Evolutionary conservation across 2,888 invertebrate species (phyloP), one percentile per base, ranked within the genome.

Genomic region (Aphidius colemani): DNA sequence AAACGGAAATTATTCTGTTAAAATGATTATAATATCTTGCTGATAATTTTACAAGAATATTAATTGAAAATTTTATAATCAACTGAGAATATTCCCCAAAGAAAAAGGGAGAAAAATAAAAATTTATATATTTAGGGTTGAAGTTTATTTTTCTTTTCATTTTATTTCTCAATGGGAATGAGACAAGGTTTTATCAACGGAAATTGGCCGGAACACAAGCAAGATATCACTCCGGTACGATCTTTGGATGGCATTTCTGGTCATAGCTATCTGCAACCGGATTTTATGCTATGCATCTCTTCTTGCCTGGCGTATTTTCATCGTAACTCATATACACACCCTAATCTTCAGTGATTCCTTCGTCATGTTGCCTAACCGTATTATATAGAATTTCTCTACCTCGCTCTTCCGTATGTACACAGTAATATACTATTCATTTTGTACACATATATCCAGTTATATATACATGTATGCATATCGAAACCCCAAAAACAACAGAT

Each of bases 211-310:
- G 55, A 67, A 65, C 65, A 61, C 61, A 46, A 60, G 67, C 40
- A 60, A 63, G 63, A 61, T 67, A 57, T 61, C 63, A 63, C 67
- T 65, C 65, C 59, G 55, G 58, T 51, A 61, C 55, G 65, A 65
- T 67, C 65, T 65, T 41, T 30, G 55, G 49, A 53, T 61, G 60
- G 49, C 58, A 45, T 57, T 67, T 65, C 43, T 44, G 60, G 50
- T 58, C 61, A 67, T 66, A 67, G 64, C 66, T 65, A 68, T 68
- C 63, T 65, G 63, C 65, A 64, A 68, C 51, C 68, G 68, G 68
- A 68, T 68, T 66, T 65, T 63, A 63, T 59, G 63, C 63, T 66
- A 63, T 67, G 64, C 64, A 67, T 57, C 67, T 61, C 63, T 59
- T 61, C 61, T 58, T 48, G 46, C 13, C 53, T 45, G 46, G 46